These are phyloP conservation scores for Cherax quadricarinatus DNA, from an alignment of 1,140 invertebrate genomes.

Conservation along the genomic window DNA sequence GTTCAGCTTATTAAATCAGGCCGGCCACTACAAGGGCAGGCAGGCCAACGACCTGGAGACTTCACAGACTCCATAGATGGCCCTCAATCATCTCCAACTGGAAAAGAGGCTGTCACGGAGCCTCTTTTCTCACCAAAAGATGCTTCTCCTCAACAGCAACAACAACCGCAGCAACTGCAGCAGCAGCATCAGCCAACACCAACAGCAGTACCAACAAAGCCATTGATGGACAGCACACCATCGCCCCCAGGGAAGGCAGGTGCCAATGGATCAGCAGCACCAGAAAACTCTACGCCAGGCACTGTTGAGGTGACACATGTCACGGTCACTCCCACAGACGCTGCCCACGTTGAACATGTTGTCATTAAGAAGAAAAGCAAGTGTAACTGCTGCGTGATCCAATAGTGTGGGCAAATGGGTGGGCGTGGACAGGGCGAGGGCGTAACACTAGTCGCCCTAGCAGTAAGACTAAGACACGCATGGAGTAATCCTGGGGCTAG, in stretches of 20 bases:
- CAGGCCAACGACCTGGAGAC: slow-evolving; percentile 17
- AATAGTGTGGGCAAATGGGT: slow-evolving; percentile 79
- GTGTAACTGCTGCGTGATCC: slow-evolving; percentile 92
- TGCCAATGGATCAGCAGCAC: slow-evolving; percentile 75
- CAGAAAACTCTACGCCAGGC: slow-evolving; percentile 75
- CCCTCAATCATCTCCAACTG: slow-evolving; percentile 19
- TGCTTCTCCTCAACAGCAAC: slow-evolving; percentile 38
- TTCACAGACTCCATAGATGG: slow-evolving; percentile 7
- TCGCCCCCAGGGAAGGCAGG: slow-evolving; percentile 73
- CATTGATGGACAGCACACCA: neutral
- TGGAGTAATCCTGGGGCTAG: neutral
- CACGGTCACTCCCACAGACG: slow-evolving; percentile 82
- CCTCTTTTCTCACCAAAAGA: slow-evolving; percentile 28
- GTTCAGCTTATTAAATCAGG: slow-evolving; percentile 95
- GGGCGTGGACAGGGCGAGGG: neutral
- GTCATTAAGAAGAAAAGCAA: slow-evolving; percentile 92
- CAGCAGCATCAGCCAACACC: neutral
- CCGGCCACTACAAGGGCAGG: slow-evolving; percentile 80
- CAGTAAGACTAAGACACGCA: neutral
- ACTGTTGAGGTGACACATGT: slow-evolving; percentile 86
- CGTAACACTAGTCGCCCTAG: neutral
- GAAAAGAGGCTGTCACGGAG: slow-evolving; percentile 37
- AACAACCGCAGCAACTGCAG: neutral
- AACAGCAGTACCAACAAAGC: neutral
- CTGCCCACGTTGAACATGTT: slow-evolving; percentile 87